Evolutionary conservation across 2,797 vertebrate genomes (phyloP), one percentile per base, ranked within the genome.

Genomic region (Argya squamiceps): DNA sequence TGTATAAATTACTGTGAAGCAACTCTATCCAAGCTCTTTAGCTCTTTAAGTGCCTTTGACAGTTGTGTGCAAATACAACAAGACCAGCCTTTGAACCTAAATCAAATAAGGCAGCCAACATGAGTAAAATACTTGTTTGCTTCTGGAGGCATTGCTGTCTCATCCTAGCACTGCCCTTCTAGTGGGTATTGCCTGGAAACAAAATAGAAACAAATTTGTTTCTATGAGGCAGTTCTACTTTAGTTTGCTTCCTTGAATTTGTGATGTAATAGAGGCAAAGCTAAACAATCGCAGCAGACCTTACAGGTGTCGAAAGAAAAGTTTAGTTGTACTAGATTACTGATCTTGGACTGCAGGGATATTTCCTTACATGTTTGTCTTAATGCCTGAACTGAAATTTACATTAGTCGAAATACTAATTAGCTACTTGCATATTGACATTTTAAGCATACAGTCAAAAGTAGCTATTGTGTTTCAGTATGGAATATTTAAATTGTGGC

Each of bases 191-290:
- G 80, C 77, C 63, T 93, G 81, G 92, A 96, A 96, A 96, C 94
- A 69, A 95, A 95, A 81, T 87, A 64, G 83, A 87, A 96, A 81
- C 15, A 73, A 85, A 81, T 36, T 96, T 30, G 43, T 95, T 97
- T 93, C 94, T 95, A 6, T 94, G 93, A 84, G 91, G 75, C 76
- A 85, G 85, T 27, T 21, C 76, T 89, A 41, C 27, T 18, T 96
- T 88, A 84, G 90, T 46, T 93, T 95, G 84, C 55, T 97, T 97
- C 85, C 84, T 95, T 83, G 55, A 85, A 56, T 80, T 95, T 96
- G 91, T 94, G 65, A 19, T 95, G 4, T 58, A 91, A 41, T 83
- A 86, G 93, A 94, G 62, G 71, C 60, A 70, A 29, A 73, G 76
- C 93, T 95, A 92, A 96, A 82, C 92, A 92, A 50, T 60, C 10